Conservation (phyloP, 2,113 vertebrate species). For the Isichthys henryi region DNA sequence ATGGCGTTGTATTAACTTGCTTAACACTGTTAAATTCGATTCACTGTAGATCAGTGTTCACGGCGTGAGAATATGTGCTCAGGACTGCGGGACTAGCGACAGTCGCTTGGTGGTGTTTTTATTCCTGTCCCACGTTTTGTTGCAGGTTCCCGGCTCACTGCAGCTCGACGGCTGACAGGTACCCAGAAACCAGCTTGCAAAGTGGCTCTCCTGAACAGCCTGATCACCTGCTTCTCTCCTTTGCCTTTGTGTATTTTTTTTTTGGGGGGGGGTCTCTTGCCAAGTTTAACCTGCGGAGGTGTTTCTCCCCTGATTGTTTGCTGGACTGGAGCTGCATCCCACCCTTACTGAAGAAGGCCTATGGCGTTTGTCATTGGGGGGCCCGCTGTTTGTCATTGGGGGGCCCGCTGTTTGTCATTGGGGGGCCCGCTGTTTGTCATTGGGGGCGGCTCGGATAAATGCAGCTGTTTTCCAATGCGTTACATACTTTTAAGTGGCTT, state of each 20-base stretch:
- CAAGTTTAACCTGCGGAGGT: not conserved
- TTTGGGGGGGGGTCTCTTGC: not conserved
- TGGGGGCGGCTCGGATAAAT: not conserved
- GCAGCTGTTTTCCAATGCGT: not conserved
- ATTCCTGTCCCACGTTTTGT: slow-evolving; percentile 32
- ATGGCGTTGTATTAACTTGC: not conserved
- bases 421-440: not conserved
- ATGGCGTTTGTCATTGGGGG: not conserved
- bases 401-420: not conserved
- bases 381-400: not conserved
- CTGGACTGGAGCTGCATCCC: not conserved
- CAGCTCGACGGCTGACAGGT: slow-evolving; percentile 72
- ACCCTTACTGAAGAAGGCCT: not conserved
- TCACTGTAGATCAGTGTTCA: not conserved
- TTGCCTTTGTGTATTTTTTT: not conserved
- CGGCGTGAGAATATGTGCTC: not conserved
- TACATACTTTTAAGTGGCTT: not conserved
- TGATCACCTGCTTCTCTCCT: too few species aligned
- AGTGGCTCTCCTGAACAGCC: too few species aligned
- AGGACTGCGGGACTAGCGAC: too few species aligned
- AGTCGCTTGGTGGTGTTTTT: not conserved
- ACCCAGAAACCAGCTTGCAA: slow-evolving; percentile 37
- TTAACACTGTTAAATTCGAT: not conserved
- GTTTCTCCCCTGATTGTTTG: not conserved
- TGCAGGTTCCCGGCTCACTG: slow-evolving; percentile 56